phyloP scores from a whole-genome alignment of 2,113 vertebrate species.

The Xiphias gladius region DNA sequence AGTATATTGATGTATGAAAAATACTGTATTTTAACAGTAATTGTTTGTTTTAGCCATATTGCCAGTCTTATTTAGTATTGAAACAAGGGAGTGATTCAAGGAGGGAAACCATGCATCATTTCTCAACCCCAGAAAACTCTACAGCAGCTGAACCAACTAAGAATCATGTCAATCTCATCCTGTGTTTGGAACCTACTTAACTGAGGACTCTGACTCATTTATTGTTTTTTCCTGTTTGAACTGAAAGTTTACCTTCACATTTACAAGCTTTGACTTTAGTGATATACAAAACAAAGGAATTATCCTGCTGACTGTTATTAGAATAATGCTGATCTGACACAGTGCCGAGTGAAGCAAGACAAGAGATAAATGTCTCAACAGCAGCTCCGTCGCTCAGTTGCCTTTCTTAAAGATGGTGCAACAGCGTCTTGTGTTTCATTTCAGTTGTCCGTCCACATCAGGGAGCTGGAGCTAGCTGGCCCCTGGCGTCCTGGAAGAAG shows the following conservation, averaged over 20 bases:
- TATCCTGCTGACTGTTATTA: background rate
- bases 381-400: slow-evolving; percentile 18
- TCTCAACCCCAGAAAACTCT: background rate
- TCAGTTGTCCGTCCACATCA: slow-evolving; percentile 25
- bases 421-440: slow-evolving; percentile 67
- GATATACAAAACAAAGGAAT: background rate
- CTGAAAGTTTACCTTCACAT: background rate
- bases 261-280: background rate
- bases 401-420: slow-evolving; percentile 42
- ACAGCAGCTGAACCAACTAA: background rate
- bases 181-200: background rate
- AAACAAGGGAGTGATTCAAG: too few species aligned
- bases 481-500: slow-evolving; percentile 52
- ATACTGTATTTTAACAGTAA: too few species aligned
- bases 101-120: background rate
- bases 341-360: slow-evolving; percentile 18
- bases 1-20: too few species aligned
- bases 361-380: slow-evolving; percentile 25
- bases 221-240: too few species aligned
- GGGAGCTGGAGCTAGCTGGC: slow-evolving; percentile 10
- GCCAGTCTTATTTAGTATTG: too few species aligned
- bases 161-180: background rate
- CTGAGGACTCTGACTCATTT: too few species aligned
- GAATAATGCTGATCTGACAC: background rate
- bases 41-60: too few species aligned